These are phyloP conservation scores for Centruroides vittatus DNA, from an alignment of 1,140 invertebrate genomes.

Conservation along the genomic window DNA sequence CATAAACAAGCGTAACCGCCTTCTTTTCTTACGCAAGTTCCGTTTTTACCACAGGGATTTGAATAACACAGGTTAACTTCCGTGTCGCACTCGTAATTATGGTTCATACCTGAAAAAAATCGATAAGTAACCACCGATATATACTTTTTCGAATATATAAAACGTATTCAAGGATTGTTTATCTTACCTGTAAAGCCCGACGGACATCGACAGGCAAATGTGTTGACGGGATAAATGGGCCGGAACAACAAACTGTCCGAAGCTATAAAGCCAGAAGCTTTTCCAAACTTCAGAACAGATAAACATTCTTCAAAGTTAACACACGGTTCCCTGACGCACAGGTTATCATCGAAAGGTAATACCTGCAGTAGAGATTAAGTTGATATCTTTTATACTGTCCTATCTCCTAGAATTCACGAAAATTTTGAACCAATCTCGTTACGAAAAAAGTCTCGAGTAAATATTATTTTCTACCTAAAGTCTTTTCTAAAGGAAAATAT, in stretches of 20 bases:
- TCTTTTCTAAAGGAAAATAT: too few species aligned
- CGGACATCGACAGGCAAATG: conserved; percentile 81
- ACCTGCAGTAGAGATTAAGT: conserved; percentile 39
- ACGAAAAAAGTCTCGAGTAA: too few species aligned
- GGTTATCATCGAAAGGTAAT: conserved; percentile 89
- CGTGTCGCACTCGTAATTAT: conserved; percentile 87
- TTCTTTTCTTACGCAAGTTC: conserved; percentile 71
- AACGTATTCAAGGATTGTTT: too few species aligned
- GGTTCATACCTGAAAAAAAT: conserved; percentile 49
- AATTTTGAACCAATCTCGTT: too few species aligned
- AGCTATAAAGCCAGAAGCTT: conserved; percentile 79
- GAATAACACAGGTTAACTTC: conserved; percentile 97
- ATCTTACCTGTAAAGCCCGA: conserved; percentile 35
- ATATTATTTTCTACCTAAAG: too few species aligned
- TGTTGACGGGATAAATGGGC: conserved; percentile 87
- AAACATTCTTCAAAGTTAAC: conserved; percentile 88
- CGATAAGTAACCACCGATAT: too few species aligned
- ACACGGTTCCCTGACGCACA: conserved; percentile 91
- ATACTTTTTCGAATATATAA: too few species aligned
- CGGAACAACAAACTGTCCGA: conserved; percentile 84
- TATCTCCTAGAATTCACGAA: too few species aligned
- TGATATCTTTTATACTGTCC: too few species aligned
- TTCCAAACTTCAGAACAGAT: conserved; percentile 82
- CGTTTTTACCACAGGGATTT: conserved; percentile 79
- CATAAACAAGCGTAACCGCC: conserved; percentile 88